Evolutionary conservation across 64 coral and sea anemone genomes (phyloP), one percentile per base, ranked within the genome.

Genomic region (Pocillopora verrucosa): DNA sequence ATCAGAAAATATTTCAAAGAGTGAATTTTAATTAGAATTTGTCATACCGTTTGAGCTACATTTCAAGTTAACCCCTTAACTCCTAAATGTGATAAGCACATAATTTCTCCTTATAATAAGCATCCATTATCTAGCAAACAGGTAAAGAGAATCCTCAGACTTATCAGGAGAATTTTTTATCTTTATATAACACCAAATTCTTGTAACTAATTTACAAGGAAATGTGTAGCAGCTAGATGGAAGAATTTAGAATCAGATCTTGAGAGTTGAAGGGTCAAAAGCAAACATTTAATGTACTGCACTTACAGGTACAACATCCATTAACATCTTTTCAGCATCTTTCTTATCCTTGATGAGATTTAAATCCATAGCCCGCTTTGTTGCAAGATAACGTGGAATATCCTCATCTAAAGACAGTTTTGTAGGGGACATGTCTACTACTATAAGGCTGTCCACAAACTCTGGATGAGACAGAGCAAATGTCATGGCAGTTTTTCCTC

Each of bases 401-500:
- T 98, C 95, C 45, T 91, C 73, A 62, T 90, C 80, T 16, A 88
- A 89, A 13, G 24, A n/a, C 80, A 92, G 81, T 73, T 73, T 72
- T n/a, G 88, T 68, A 45, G 93, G 97, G 1, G 78, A 73, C 41
- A 84, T 78, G 69, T 99, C 97, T 51, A 93, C 90, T 13, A 95
- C 91, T 88, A 99, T 95, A 14, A 95, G 72, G 62, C 95, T 93
- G 51, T 99, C 88, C 2, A 99, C 88, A 5, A 60, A 59, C 5
- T 93, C 88, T 19, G 97, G 97, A 74, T 88, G 90, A 4, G 77
- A 79, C 19, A 99, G 63, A 15, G 97, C 91, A 65, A 99, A 78
- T 45, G 91, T 92, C 97, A 99, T 99, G 3, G 93, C 91, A 36
- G 95, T 94, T 76, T 95, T 99, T 13, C 93, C 97, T 24, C 97